Base-by-base conservation (phyloP, 1,140 invertebrate species). In the Bombus picipes region DNA sequence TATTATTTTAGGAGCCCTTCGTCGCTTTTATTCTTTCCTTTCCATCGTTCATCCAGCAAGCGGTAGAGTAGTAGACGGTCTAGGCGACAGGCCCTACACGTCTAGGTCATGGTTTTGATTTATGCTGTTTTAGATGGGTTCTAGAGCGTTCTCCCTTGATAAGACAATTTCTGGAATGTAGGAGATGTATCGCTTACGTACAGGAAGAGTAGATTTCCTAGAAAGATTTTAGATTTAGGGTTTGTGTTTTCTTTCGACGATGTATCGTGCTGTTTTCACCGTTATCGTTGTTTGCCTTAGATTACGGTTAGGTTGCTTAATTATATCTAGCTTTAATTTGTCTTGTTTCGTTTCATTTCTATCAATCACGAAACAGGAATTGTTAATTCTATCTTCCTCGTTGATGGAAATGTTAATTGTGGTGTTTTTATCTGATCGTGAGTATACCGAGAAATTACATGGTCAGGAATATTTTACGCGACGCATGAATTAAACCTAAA, bases 101-200 rank as follows among this genome's bases (percentile, higher is more conserved):
- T 80, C 82, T 89, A 89, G 89, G 86, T 89, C 89, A 89, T 68
- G 86, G 75, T 87, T 41, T 76, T 72, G 88, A 89, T 89, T 81
- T 83, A 62, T 57, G 57, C 28, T 0, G 10, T 15, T 72, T 39
- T 71, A 18, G 74, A 39, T 43, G 22, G 34, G 8, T 25, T 76
- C 34, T 28, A 53, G 34, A 13, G 32, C 3, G 57, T 12, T 41
- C 28, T 10, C 25, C 25, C 28, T 62, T 62, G 65, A 70, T 41
- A 37, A 79, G 57, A 41, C 8, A 41, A 57, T 59, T 39, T 70
- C 34, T 34, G 65, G 25, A 53, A 80, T n/a, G 41, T 18, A 5
- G 2, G 8, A 32, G 25, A 65, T 34, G 2, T 65, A 65, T 65
- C 22, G 41, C 25, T 73, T 5, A 28, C 0, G 1, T 0, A 47